Base-by-base conservation (phyloP, 1,140 invertebrate genomes). In the Ladona fulva region DNA sequence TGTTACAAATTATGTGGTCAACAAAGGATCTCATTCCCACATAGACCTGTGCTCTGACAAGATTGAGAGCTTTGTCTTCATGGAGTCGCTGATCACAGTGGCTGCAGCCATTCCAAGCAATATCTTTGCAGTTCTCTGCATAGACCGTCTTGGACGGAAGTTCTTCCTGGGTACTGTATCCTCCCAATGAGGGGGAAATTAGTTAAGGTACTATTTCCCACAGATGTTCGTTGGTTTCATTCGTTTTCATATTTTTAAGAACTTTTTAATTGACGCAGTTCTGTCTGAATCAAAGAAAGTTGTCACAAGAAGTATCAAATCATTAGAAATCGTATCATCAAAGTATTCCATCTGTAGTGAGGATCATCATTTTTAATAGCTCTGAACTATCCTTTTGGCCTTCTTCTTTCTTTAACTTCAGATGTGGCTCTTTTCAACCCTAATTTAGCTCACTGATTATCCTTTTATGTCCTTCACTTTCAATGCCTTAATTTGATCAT, bases 81-180 rank as follows among this genome's bases (percentile, higher is more conserved):
- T 93, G 86, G 93, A 95, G 81, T 94, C 93, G 0, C 88, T 96
- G 19, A 95, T 95, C 78, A 94, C 93, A 12, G 91, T 95, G 14
- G 92, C 93, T 24, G 91, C 94, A 0, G 93, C 94, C 1, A 89
- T 95, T 82, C 94, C 94, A 0, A 93, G 93, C 59, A 95, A 95
- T 82, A 89, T 96, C 74, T 87, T 95, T 81, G 93, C 94, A 29
- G 93, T 95, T 42, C 82, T 90, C 6, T 87, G 88, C 78, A 91
- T 91, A 89, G 93, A 95, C 83, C 88, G 91, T 80, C 88, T 95
- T 66, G 94, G 94, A n/a, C 90, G 94, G 78, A 95, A 95, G 82
- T 95, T 95, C 85, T 95, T 95, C 85, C 87, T 95, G 79, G 91
- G 92, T 93, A 83, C 85, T 66, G 52, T 66, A 66, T 66, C 52